These are phyloP conservation scores for Amphipoea oculea DNA, from an alignment of 2,888 invertebrate species.

Conservation along the genomic window DNA sequence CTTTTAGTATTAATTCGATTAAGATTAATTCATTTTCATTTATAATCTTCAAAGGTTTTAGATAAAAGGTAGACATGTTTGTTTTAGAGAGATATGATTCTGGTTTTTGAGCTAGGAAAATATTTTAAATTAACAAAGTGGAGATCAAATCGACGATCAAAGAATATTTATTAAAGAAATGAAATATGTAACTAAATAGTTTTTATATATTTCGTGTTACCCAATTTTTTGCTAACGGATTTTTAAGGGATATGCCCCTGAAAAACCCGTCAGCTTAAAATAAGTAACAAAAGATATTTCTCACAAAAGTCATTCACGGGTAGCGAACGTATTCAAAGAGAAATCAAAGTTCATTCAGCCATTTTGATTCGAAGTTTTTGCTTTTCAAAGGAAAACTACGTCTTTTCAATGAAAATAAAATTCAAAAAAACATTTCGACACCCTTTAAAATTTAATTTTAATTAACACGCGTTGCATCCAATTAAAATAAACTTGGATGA, in stretches of 20 bases:
- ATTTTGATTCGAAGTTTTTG: slow-evolving; percentile 1
- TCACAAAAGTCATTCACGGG: not conserved
- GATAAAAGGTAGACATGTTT: slow-evolving; percentile 5
- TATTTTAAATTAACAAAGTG: not conserved
- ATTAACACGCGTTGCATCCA: slow-evolving; percentile 3
- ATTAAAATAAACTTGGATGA: slow-evolving; percentile 39
- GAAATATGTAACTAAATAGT: not conserved
- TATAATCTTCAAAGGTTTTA: slow-evolving; percentile 36
- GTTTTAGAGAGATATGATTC: not conserved
- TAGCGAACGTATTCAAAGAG: not conserved
- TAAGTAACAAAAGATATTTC: not conserved
- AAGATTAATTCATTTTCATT: slow-evolving; percentile 18
- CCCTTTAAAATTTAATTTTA: slow-evolving; percentile 1
- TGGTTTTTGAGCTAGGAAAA: not conserved
- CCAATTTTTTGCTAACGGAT: not conserved
- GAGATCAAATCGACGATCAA: not conserved
- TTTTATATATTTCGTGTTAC: not conserved
- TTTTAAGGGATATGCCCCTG: not conserved
- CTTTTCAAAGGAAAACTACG: slow-evolving; percentile 5
- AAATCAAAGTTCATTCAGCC: slow-evolving; percentile 11
- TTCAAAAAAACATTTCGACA: not conserved
- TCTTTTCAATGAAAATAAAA: not conserved
- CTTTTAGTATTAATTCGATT: slow-evolving; percentile 37
- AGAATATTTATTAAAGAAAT: not conserved
- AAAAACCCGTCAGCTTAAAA: not conserved